A percentile compares a stretch with the other conserved stretches of the same genome.
These are phyloP conservation scores for Orthosia gracilis DNA, from an alignment of 2,888 invertebrate species.

Conservation along the genomic window DNA sequence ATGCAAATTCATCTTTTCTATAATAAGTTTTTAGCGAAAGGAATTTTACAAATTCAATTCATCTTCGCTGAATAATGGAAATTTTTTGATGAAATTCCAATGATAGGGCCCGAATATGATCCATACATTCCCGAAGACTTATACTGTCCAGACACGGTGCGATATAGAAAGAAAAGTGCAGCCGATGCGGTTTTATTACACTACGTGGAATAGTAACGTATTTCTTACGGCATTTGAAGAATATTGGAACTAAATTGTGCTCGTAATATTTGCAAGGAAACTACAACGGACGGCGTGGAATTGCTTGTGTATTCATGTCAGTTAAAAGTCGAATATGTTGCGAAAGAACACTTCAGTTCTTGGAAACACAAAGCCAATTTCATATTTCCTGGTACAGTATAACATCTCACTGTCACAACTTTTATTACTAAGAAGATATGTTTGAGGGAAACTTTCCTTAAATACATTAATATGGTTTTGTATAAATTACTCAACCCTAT, in stretches of 20 bases:
- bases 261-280: too few relatives aligned
- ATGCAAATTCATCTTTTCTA: slow-evolving; percentile 21
- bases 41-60: slow-evolving; percentile 31
- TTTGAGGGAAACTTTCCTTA: not conserved
- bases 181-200: slow-evolving; percentile 79
- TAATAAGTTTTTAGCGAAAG: slow-evolving; percentile 25
- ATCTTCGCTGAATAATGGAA: slow-evolving; percentile 12
- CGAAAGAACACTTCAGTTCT: slow-evolving; percentile 38
- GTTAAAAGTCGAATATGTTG: slow-evolving; percentile 70
- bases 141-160: slow-evolving; percentile 62
- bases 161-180: slow-evolving; percentile 80
- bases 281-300: slow-evolving; percentile 62
- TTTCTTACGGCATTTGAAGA: slow-evolving; percentile 77
- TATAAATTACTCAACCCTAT: not conserved
- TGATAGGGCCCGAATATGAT: slow-evolving; percentile 73
- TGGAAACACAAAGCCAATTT: slow-evolving; percentile 42
- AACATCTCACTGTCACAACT: not conserved
- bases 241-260: slow-evolving; percentile 78
- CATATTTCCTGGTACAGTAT: slow-evolving; percentile 6
- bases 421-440: not conserved
- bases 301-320: slow-evolving; percentile 72
- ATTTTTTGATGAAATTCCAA: slow-evolving; percentile 60
- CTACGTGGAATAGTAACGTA: slow-evolving; percentile 76
- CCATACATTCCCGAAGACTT: slow-evolving; percentile 74
- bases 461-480: not conserved